Percentiles rank a stretch among this genome's conserved stretches.
phyloP scores from a whole-genome alignment of 1,140 invertebrate genomes.

The Heliconius congener region DNA sequence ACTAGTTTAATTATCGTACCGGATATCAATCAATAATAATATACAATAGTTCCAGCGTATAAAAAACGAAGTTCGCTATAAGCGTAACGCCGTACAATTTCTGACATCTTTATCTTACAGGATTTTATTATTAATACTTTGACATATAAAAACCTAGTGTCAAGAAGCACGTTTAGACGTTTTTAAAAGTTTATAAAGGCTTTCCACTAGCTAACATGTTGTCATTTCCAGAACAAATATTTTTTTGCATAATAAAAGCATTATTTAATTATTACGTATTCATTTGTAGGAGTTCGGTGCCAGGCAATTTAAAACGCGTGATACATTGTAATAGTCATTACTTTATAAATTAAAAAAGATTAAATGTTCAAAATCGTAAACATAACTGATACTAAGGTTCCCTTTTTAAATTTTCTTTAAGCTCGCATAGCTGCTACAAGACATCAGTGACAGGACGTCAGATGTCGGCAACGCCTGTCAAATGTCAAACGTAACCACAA shows the following conservation, averaged over 20 bases:
- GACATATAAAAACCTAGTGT: no score
- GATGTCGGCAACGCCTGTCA: conserved; percentile 72
- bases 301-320: no score
- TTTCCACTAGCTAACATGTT: no score
- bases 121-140: no score
- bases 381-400: background rate
- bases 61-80: background rate
- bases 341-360: background rate
- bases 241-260: no score
- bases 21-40: conserved; percentile 6
- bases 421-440: background rate
- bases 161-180: no score
- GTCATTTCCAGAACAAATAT: no score
- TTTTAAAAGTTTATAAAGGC: no score
- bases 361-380: background rate
- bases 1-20: background rate
- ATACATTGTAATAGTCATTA: no score
- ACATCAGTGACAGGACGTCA: conserved; percentile 47
- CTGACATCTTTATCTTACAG: no score
- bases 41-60: background rate
- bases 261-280: no score
- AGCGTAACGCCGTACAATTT: background rate
- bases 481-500: conserved; percentile 59
- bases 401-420: background rate
- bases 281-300: no score